These are phyloP conservation scores for Malacoraja senta DNA, from an alignment of 2,797 vertebrate species.

Conservation along the genomic window DNA sequence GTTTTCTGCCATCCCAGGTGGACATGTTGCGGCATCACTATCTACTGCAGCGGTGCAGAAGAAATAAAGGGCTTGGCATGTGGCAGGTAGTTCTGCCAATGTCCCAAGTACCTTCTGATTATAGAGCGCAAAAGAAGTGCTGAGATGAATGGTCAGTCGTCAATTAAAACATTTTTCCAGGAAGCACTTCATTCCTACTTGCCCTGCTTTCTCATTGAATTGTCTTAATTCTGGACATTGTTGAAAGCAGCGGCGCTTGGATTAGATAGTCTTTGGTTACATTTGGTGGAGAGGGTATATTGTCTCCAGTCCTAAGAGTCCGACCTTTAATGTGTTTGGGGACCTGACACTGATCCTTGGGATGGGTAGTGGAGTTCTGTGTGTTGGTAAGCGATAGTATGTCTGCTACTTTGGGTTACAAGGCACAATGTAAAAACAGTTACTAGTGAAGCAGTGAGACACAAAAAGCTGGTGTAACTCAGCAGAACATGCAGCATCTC, in stretches of 20 bases:
- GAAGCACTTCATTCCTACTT: not conserved
- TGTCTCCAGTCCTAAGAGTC: too few species aligned
- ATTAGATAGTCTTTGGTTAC: not conserved
- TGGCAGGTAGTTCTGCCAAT: not conserved
- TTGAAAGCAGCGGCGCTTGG: too few species aligned
- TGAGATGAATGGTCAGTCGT: not conserved
- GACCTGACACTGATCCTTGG: too few species aligned
- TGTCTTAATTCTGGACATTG: too few species aligned
- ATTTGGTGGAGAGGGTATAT: not conserved
- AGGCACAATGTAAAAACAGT: not conserved
- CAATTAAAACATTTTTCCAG: not conserved
- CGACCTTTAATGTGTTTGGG: too few species aligned
- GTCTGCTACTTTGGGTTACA: not conserved
- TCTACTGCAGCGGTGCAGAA: not conserved
- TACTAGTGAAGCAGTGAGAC: not conserved
- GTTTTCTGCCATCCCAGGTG: not conserved
- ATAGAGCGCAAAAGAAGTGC: not conserved
- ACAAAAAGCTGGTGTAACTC: too few species aligned
- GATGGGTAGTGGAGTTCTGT: not conserved
- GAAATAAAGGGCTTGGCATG: not conserved
- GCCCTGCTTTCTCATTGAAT: not conserved
- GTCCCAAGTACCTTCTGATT: not conserved
- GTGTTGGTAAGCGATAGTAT: not conserved
- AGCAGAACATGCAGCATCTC: too few species aligned
- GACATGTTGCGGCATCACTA: not conserved